Conservation (phyloP, 2,113 vertebrate species). For the Crotophaga sulcirostris region DNA sequence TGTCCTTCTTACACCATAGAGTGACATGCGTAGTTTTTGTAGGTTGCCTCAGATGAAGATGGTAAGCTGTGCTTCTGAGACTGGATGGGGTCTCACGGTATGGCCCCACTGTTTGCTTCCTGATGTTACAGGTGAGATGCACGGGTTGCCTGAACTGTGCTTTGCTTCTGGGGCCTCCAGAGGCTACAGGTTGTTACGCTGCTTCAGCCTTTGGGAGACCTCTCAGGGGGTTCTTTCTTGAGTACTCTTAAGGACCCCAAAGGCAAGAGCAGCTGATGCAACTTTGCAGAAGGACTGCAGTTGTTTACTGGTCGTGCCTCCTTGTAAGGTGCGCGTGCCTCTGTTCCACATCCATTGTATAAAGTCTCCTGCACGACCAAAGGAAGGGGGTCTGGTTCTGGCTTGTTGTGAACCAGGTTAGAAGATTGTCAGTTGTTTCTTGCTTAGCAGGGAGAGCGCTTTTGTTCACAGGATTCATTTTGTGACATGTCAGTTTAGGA, state of each 20-base stretch:
- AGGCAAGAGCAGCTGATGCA: not conserved
- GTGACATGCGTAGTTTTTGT: not conserved
- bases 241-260: not conserved
- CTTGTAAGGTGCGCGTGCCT: accelerated
- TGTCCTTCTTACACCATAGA: not conserved
- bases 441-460: not conserved
- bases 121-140: accelerated
- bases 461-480: not conserved
- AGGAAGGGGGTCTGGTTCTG: not conserved
- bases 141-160: not conserved
- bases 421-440: not conserved
- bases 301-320: not conserved
- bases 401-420: not conserved
- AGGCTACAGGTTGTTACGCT: not conserved
- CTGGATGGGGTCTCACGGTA: no score
- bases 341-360: accelerated
- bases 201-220: not conserved
- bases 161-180: not conserved
- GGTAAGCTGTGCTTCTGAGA: not conserved
- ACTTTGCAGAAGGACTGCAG: not conserved
- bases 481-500: not conserved
- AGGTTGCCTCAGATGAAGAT: not conserved
- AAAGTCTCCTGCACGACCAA: not conserved
- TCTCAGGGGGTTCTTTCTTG: not conserved
- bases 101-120: not conserved